Base-by-base conservation (phyloP, 2,797 vertebrate species). In the Spheniscus humboldti region DNA sequence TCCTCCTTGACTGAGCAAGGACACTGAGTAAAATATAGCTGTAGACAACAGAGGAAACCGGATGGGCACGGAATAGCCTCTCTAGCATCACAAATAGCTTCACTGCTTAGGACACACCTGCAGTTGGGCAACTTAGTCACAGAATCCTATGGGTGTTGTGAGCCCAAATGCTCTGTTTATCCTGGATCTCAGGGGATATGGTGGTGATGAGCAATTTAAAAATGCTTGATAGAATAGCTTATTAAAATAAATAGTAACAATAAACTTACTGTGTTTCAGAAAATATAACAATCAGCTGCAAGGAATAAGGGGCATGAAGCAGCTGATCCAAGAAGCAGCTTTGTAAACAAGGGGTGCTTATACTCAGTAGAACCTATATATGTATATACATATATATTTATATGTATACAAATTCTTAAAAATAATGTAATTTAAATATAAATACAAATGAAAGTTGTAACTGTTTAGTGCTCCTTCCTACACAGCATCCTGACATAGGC, bases 111-210 rank as follows among this genome's bases (percentile, higher is more conserved):
- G 53, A 22, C 13, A 41, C 30, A 25, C 20, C 24, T 80, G 75
- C 19, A 22, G 10, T 2, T 80, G 57, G 33, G 56, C 57, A 24
- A 10, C 23, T 87, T 27, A n/a, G 45, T 50, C 50, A 28, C 33
- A 76, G 79, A 68, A 50, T 92, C 23, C 41, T 17, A 5, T 37
- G 52, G 10, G 7, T 31, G 5, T n/a, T 62, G 25, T 0, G 0
- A 83, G 9, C 7, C 18, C 23, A 56, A 52, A 69, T 59, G 16
- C 33, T 73, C 35, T 68, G 13, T 31, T 88, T 73, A 13, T 67
- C 18, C 12, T 75, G 27, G 13, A 52, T 84, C 39, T 94, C 20
- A 13, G 28, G 41, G 18, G 80, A 55, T 59, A 20, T 4, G 10
- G 24, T 89, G 33, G 6, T 50, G 47, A 11, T 48, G 39, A 66